Conservation (phyloP, 2,113 vertebrate species). For the Nansenia antarctica region DNA sequence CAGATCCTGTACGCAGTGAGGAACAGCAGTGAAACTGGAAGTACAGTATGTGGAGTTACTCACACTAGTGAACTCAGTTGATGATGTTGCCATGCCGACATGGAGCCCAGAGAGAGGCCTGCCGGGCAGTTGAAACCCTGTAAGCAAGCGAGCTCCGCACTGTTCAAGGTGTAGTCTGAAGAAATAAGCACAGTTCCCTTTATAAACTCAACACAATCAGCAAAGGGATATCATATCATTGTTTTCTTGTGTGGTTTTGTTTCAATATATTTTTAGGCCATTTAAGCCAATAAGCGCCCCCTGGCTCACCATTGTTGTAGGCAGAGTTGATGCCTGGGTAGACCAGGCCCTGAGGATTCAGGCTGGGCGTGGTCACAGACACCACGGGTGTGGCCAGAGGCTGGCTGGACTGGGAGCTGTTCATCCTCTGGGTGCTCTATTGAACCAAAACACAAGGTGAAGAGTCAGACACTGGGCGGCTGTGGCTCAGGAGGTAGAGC, state of each 20-base stretch:
- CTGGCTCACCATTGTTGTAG: conserved; percentile 84
- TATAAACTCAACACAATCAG: background rate
- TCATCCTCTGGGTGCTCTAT: conserved; percentile 86
- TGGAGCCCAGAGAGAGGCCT: conserved; percentile 82
- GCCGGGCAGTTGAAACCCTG: conserved; percentile 87
- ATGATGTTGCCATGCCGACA: conserved; percentile 91
- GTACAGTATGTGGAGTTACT: conserved; percentile 60
- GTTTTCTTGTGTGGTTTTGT: too few species aligned
- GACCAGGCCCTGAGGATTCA: conserved; percentile 85
- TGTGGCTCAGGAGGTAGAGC: too few species aligned
- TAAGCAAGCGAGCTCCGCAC: conserved; percentile 84
- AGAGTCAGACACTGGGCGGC: too few species aligned
- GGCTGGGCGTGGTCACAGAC: conserved; percentile 90
- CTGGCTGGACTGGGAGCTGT: conserved; percentile 84
- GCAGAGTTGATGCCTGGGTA: conserved; percentile 87
- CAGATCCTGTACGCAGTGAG: too few species aligned
- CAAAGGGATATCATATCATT: too few species aligned
- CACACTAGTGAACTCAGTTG: conserved; percentile 88
- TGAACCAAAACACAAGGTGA: conserved; percentile 21
- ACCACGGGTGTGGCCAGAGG: conserved; percentile 91
- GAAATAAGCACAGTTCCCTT: too few species aligned
- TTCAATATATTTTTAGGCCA: too few species aligned
- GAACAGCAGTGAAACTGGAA: too few species aligned
- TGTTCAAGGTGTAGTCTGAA: conserved; percentile 88
- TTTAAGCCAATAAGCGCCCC: too few species aligned